A percentile compares a stretch with the other conserved stretches of the same genome.
phyloP scores from a whole-genome alignment of 2,888 invertebrate species.

The Odontocerum albicorne region DNA sequence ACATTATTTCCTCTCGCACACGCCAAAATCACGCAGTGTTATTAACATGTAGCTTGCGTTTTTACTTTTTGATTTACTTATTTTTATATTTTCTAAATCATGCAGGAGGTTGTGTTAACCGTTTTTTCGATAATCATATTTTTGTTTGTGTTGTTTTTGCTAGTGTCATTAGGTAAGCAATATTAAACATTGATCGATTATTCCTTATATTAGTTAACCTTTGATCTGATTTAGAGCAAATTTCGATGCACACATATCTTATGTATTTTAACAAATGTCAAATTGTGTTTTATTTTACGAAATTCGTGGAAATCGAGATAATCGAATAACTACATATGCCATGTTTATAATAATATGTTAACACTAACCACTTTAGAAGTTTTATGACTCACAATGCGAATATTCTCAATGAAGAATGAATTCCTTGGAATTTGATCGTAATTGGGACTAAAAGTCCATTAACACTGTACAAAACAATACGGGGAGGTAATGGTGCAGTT shows the following conservation, averaged over 20 bases:
- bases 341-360: no score
- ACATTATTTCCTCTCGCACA: conserved; percentile 16
- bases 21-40: conserved; percentile 16
- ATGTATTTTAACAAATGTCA: neutral
- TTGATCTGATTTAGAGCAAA: no score
- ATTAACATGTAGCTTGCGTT: conserved; percentile 16
- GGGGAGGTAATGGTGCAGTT: no score
- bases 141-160: conserved; percentile 27
- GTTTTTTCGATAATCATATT: conserved; percentile 27
- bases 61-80: neutral
- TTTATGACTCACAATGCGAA: no score
- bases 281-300: neutral
- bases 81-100: conserved; percentile 17
- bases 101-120: conserved; percentile 31
- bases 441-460: no score
- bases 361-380: no score
- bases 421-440: no score
- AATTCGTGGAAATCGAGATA: neutral
- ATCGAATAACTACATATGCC: no score
- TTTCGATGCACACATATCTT: neutral
- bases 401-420: no score
- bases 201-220: neutral
- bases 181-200: neutral
- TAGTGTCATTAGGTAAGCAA: conserved; percentile 32
- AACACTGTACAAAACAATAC: no score